A percentile compares a stretch with the other conserved stretches of the same genome.
Evolutionary conservation across 2,888 invertebrate genomes (phyloP).

Genomic region (Sesia apiformis): DNA sequence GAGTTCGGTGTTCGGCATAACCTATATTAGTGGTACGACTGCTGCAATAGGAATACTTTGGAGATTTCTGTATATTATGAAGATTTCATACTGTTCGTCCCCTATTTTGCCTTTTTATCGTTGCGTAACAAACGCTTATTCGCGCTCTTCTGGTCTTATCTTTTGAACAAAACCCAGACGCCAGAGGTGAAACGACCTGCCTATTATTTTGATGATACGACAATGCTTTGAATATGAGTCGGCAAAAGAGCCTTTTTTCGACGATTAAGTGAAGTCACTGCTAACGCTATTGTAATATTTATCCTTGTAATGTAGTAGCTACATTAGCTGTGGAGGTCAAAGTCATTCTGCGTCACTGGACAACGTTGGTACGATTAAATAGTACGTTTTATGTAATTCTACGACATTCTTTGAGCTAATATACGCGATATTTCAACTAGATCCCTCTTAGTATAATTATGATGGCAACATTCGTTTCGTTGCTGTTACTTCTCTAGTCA

Average conservation of each 20-base stretch:
- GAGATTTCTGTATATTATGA: not conserved
- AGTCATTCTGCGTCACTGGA: constrained; percentile 1
- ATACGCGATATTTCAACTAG: too few species aligned
- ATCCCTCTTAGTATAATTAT: too few species aligned
- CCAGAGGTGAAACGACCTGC: constrained; percentile 37
- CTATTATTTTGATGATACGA: constrained; percentile 54
- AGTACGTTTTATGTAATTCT: too few species aligned
- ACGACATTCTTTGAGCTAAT: too few species aligned
- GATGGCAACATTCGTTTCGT: too few species aligned
- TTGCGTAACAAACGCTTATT: constrained; percentile 23
- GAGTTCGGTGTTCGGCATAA: too few species aligned
- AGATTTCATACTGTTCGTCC: not conserved
- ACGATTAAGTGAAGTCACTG: constrained; percentile 26
- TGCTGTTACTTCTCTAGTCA: too few species aligned
- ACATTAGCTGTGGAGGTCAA: constrained; percentile 16
- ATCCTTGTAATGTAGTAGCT: constrained; percentile 9
- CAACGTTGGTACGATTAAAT: too few species aligned
- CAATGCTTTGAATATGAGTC: constrained; percentile 45
- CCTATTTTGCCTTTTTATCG: constrained; percentile 10
- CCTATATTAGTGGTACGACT: too few species aligned
- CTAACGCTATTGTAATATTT: constrained; percentile 24
- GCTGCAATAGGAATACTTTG: too few species aligned
- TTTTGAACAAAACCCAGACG: constrained; percentile 32
- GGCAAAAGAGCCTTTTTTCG: constrained; percentile 19
- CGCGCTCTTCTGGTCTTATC: constrained; percentile 28